phyloP scores from a whole-genome alignment of 2,888 invertebrate genomes.

The Agriopis marginaria region DNA sequence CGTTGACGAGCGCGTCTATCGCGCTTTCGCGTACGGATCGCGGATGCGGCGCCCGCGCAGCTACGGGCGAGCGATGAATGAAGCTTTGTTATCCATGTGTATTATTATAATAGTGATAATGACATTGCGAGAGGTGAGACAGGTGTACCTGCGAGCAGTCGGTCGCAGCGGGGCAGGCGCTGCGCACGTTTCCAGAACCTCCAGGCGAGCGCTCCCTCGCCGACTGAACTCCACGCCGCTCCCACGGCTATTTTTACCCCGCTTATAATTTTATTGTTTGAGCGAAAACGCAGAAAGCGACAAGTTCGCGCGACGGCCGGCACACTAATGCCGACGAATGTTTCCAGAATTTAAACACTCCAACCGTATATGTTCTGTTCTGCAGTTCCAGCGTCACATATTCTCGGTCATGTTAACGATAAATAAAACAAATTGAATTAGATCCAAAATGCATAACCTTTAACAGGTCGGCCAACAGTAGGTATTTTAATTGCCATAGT shows the following conservation, averaged over 20 bases:
- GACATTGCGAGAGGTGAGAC: conserved; percentile 78
- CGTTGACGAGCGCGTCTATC: conserved; percentile 5
- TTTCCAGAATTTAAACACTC: conserved; percentile 57
- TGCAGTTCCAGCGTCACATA: conserved; percentile 60
- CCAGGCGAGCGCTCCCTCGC: conserved; percentile 69
- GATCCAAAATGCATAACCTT: conserved; percentile 54
- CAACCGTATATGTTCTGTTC: conserved; percentile 47
- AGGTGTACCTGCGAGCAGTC: conserved; percentile 82
- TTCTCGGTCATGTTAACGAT: conserved; percentile 45
- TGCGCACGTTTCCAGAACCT: conserved; percentile 77
- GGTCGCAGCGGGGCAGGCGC: conserved; percentile 66
- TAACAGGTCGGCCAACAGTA: conserved; percentile 38
- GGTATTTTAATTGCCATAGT: conserved; percentile 25
- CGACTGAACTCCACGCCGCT: conserved; percentile 60
- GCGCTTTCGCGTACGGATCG: conserved; percentile 23
- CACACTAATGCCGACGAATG: conserved; percentile 74
- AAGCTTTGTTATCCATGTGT: conserved; percentile 68
- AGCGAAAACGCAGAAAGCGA: conserved; percentile 79
- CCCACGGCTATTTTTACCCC: conserved; percentile 77
- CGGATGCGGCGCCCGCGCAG: conserved; percentile 37
- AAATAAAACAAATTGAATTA: conserved; percentile 51
- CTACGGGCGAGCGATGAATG: conserved; percentile 60
- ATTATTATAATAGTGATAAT: conserved; percentile 81
- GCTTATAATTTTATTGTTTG: conserved; percentile 86
- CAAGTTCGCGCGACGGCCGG: conserved; percentile 78